Percentiles rank a stretch among this genome's conserved stretches.
Evolutionary conservation across 2,888 invertebrate species (phyloP).

Genomic region (Microctonus brassicae): DNA sequence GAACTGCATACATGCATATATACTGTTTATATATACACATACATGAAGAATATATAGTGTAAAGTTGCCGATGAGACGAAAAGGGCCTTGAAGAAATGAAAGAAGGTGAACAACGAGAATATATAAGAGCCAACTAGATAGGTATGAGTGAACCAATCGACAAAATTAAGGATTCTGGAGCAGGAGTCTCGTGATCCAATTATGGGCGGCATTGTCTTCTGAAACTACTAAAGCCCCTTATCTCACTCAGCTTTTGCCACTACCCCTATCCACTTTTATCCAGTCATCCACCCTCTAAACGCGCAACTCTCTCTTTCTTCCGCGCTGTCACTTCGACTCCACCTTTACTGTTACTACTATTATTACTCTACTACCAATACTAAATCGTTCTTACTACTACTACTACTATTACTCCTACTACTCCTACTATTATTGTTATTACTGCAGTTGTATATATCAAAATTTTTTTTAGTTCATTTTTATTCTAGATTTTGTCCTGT

Average conservation of each 20-base stretch:
- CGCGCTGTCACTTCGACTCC: constrained; percentile 35
- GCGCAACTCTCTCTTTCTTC: constrained; percentile 33
- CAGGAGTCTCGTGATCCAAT: constrained; percentile 61
- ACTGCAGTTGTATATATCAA: background rate
- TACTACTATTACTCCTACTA: background rate
- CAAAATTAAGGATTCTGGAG: constrained; percentile 61
- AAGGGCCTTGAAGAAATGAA: constrained; percentile 4
- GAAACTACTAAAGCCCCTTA: constrained; percentile 59
- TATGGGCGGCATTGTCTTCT: constrained; percentile 61
- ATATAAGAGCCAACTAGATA: constrained; percentile 37
- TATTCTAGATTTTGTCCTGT: constrained; percentile 16
- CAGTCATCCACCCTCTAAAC: constrained; percentile 42
- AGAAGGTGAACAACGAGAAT: background rate
- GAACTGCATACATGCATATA: background rate
- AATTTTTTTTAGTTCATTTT: constrained; percentile 26
- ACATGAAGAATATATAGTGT: background rate
- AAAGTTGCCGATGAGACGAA: constrained; percentile 6
- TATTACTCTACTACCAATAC: too few species aligned
- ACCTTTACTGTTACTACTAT: constrained; percentile 15
- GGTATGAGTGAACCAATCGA: constrained; percentile 55
- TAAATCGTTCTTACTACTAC: background rate
- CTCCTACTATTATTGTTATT: background rate
- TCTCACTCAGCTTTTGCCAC: constrained; percentile 53
- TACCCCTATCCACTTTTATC: constrained; percentile 45
- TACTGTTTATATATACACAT: background rate